Evolutionary conservation across 1,140 invertebrate genomes (phyloP).

Genomic region (Aphelenchoides besseyi): DNA sequence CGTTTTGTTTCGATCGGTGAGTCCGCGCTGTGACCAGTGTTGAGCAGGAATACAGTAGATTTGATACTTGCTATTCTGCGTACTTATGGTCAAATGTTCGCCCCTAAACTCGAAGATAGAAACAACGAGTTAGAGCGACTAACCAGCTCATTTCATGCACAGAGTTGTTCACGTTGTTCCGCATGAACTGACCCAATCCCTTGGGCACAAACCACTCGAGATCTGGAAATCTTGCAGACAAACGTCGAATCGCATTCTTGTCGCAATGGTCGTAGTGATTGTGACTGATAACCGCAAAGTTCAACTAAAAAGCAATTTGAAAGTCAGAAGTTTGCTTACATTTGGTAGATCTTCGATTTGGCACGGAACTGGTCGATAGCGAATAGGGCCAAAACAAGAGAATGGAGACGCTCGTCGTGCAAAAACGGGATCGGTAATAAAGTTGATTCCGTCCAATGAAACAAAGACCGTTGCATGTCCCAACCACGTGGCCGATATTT

Average conservation of each 20-base stretch:
- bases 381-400: slow-evolving; percentile 28
- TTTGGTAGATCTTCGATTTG: slow-evolving; percentile 43
- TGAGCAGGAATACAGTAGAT: slow-evolving; percentile 45
- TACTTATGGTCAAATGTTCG: slow-evolving; percentile 20
- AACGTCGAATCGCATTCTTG: slow-evolving; percentile 22
- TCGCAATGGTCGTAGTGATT: slow-evolving; percentile 54
- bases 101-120: slow-evolving; percentile 40
- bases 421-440: slow-evolving; percentile 51
- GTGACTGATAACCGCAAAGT: slow-evolving; percentile 47
- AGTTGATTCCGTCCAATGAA: slow-evolving; percentile 32
- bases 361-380: slow-evolving; percentile 43
- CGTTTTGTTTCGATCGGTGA: slow-evolving; percentile 42
- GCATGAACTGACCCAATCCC: slow-evolving; percentile 34
- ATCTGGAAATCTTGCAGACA: slow-evolving; percentile 40
- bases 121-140: background rate
- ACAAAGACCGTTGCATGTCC: slow-evolving; percentile 48
- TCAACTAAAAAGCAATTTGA: slow-evolving; percentile 33
- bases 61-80: slow-evolving; percentile 27
- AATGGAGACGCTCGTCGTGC: slow-evolving; percentile 31
- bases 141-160: slow-evolving; percentile 41
- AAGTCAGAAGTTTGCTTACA: slow-evolving; percentile 13
- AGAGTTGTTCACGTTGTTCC: background rate
- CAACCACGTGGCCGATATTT: slow-evolving; percentile 43
- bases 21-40: slow-evolving; percentile 42
- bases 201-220: slow-evolving; percentile 45